Base-by-base conservation (phyloP, 2,797 vertebrate genomes). In the Danio albolineatus region DNA sequence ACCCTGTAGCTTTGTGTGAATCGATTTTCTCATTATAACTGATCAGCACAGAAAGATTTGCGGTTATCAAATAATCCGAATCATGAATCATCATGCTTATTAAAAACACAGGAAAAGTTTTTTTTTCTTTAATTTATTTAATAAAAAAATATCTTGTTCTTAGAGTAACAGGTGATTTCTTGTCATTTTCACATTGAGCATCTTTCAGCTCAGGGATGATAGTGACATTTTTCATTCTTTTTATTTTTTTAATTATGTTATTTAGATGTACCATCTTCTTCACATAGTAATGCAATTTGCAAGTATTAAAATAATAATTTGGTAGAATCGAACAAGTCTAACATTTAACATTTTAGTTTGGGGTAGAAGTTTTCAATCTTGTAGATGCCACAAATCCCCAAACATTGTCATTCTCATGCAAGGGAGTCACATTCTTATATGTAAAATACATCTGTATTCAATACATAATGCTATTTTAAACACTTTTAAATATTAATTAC, bases 91-190 rank as follows among this genome's bases (percentile, higher is more conserved):
- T 53, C 1, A 39, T 8, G 4, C 17, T 7, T 36, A 14, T 9
- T 28, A 39, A 38, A 4, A 10, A 57, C 44, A 53, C 2, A 49
- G 7, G 5, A 6, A 16, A 51, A 46, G 62, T 57, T 28, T 28
- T 28, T 28, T 28, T 28, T 28, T 28, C 28, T 28, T 28, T 59
- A 49, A 6, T n/a, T n/a, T n/a, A n/a, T n/a, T n/a, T n/a, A n/a
- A n/a, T n/a, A n/a, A n/a, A n/a, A n/a, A n/a, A n/a, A n/a, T 14
- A 8, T 38, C 10, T 44, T 62, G 2, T 59, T 61, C 7, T 48
- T 10, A 41, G 66, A 43, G 66, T 78, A 78, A 71, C 76, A 62
- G 56, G 76, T 78, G 66, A 61, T 17, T 7, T 61, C 6, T 53
- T 61, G 9, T 0, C 4, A 21, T 60, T 60, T 69, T 10, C 1